Conservation (phyloP, 2,797 vertebrate species). For the Aphelocoma californica region DNA sequence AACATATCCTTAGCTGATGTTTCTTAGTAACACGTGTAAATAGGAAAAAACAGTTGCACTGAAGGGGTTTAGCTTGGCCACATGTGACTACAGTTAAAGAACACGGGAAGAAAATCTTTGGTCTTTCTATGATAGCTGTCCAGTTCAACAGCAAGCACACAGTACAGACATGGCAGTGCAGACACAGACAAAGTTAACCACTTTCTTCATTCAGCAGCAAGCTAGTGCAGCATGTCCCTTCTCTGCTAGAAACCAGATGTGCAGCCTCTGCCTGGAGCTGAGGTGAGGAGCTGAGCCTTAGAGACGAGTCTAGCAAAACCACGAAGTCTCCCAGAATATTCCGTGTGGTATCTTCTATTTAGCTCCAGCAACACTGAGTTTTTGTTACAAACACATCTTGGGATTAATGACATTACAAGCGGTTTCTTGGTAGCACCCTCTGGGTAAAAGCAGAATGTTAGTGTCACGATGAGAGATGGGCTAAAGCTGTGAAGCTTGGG, state of each 20-base stretch:
- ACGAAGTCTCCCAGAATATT: background rate
- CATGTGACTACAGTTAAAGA: constrained; percentile 56
- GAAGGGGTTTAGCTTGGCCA: constrained; percentile 63
- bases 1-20: constrained; percentile 71
- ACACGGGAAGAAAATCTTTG: constrained; percentile 54
- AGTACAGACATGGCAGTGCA: background rate
- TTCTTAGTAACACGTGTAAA: constrained; percentile 76
- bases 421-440: background rate
- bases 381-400: background rate
- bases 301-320: background rate
- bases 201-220: background rate
- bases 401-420: background rate
- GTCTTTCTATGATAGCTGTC: constrained; percentile 30
- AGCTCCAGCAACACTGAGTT: background rate
- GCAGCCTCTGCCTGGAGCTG: background rate
- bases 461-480: background rate
- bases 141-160: background rate
- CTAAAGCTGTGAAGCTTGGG: background rate
- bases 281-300: background rate
- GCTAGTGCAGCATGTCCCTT: background rate
- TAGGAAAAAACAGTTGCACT: constrained; percentile 77
- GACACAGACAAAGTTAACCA: background rate
- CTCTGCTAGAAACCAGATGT: background rate
- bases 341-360: background rate
- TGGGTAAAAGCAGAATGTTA: background rate